A percentile compares a stretch with the other conserved stretches of the same genome.
Evolutionary conservation across 2,113 vertebrate genomes (phyloP).

Genomic region (Prunella himalayana): DNA sequence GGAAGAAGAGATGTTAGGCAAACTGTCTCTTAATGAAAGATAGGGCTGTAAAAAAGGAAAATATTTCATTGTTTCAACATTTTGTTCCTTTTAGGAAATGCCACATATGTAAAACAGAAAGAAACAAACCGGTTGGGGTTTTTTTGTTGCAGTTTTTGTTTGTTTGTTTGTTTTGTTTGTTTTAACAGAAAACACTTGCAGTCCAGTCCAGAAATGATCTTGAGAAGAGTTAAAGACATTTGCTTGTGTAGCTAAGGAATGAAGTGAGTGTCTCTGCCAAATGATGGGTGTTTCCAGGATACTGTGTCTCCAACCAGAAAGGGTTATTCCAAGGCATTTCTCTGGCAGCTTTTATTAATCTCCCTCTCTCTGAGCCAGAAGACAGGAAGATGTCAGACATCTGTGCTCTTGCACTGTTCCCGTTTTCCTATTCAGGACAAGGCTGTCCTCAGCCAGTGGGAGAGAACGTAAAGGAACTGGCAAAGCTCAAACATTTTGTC

Average conservation of each 20-base stretch:
- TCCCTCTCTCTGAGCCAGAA: background rate
- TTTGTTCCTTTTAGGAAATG: conserved; percentile 27
- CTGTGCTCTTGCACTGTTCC: background rate
- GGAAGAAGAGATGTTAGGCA: conserved; percentile 15
- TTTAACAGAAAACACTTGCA: background rate
- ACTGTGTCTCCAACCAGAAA: background rate
- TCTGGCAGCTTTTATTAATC: conserved; percentile 16
- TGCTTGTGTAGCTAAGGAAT: background rate
- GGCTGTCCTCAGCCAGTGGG: background rate
- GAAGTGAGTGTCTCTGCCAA: background rate
- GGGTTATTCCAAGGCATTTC: conserved; percentile 22
- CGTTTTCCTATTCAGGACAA: background rate
- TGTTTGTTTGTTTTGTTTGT: background rate
- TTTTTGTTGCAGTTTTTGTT: no score
- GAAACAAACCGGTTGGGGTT: background rate
- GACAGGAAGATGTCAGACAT: background rate
- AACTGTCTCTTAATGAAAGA: conserved; percentile 32
- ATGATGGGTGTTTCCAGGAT: conserved; percentile 18
- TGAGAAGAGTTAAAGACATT: background rate
- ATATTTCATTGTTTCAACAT: background rate
- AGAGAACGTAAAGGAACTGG: background rate
- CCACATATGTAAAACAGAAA: conserved; percentile 49
- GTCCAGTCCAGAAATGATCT: background rate
- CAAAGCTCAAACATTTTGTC: background rate
- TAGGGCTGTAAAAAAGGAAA: background rate